Base-by-base conservation (phyloP, 2,888 invertebrate species). In the Corythucha ciliata region DNA sequence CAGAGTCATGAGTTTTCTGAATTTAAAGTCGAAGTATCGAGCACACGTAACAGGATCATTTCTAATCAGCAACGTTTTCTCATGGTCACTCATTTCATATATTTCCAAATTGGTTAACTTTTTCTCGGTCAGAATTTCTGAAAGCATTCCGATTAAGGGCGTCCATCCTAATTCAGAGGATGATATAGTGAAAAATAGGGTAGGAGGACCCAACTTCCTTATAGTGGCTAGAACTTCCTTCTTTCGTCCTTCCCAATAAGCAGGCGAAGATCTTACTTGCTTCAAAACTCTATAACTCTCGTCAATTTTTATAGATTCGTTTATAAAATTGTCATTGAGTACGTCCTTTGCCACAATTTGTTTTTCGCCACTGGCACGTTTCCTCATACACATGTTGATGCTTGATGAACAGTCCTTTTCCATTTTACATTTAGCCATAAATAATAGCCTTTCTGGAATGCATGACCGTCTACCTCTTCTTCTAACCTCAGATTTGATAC, bases 31-130 rank as follows among this genome's bases (percentile, higher is more conserved):
- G 22, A 44, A 50, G 20, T 44, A 50, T 26, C 44, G 7, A 4
- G 42, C 45, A 25, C 50, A 50, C 16, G 44, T 44, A 26, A 50
- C 45, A 7, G 50, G 42, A 44, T 50, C 50, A n/a, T 46, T 34
- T 33, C 21, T 27, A 7, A 46, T 26, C 2, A 50, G 24, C 18
- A 24, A 24, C 21, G 50, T 41, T 44, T 50, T 50, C 16, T 18
- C 33, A 18, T 22, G 18, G 24, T 50, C 44, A 5, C 33, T 26
- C 44, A 50, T 6, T 20, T 42, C 27, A 5, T 26, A 16, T 7
- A 36, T 25, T 3, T 42, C 34, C 3, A 16, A 45, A 14, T 34
- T 32, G 29, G 34, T 48, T 14, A 44, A 8, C 5, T 5, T 1
- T 4, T 33, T 45, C 10, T 18, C 22, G 24, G 21, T 12, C 27